A percentile compares a stretch with the other conserved stretches of the same genome.
These are phyloP conservation scores for Montipora capricornis DNA, from an alignment of 64 coral and sea anemone species.

Conservation along the genomic window DNA sequence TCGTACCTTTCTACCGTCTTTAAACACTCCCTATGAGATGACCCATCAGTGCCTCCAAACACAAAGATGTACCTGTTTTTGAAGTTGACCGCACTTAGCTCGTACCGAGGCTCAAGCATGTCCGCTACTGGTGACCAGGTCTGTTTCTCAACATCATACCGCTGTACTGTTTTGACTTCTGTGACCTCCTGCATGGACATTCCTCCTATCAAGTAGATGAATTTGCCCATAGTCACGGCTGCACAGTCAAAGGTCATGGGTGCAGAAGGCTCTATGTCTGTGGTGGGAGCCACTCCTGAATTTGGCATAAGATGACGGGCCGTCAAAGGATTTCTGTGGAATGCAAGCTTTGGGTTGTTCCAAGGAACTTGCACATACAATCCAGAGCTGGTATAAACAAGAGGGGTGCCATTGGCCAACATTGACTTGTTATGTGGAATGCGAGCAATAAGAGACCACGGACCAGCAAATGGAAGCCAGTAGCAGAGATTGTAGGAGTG, in stretches of 20 bases:
- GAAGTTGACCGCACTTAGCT: slow-evolving; percentile 47
- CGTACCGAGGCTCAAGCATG: slow-evolving; percentile 35
- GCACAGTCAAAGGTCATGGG: slow-evolving; percentile 55
- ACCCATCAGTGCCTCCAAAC: slow-evolving; percentile 50
- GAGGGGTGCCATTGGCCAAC: slow-evolving; percentile 31
- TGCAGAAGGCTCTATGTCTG: slow-evolving; percentile 28
- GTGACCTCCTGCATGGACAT: slow-evolving; percentile 46
- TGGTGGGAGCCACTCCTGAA: slow-evolving; percentile 16
- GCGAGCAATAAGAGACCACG: slow-evolving; percentile 49
- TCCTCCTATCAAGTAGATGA: slow-evolving; percentile 37
- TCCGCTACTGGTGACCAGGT: slow-evolving; percentile 25
- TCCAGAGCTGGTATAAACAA: slow-evolving; percentile 35
- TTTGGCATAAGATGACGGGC: slow-evolving; percentile 35
- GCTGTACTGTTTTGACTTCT: slow-evolving; percentile 40
- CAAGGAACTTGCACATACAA: slow-evolving; percentile 45
- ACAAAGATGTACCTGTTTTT: slow-evolving; percentile 37
- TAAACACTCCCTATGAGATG: slow-evolving; percentile 24
- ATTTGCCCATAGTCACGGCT: slow-evolving; percentile 23
- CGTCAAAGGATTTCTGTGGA: slow-evolving; percentile 38
- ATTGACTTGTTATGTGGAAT: slow-evolving; percentile 48
- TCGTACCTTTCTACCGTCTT: slow-evolving; percentile 45
- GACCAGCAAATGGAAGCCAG: slow-evolving; percentile 41
- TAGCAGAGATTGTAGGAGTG: slow-evolving; percentile 44
- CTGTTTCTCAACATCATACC: slow-evolving; percentile 34
- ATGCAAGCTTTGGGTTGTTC: slow-evolving; percentile 46